Evolutionary conservation across 1,140 invertebrate genomes (phyloP), one percentile per base, ranked within the genome.

Genomic region (Teleopsis dalmanni): DNA sequence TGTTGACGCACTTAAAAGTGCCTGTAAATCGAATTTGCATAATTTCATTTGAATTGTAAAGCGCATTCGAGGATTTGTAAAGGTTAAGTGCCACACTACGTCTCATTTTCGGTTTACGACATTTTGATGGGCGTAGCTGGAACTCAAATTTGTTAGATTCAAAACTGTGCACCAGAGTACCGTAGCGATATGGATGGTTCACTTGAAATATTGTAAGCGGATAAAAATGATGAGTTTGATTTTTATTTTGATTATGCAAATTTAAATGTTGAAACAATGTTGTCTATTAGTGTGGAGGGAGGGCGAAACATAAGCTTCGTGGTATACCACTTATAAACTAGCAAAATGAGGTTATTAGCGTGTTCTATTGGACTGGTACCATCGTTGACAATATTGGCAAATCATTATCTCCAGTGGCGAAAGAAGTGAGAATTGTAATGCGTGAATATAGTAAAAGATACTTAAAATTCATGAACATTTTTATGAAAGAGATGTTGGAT

Each of bases 201-300:
- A 11, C 14, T 25, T 19, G 31, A 13, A 43, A 27, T 14, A 31
- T 27, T 43, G 41, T 7, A n/a, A 31, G 29, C 9, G 9, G 29
- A 31, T 9, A n/a, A 46, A 36, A 46, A 35, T 46, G 23, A 60
- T 64, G 62, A 65, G 65, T 64, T 64, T 64, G 62, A 65, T 64
- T 64, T 65, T 65, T 62, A 65, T 64, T 64, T 65, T 65, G 62
- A 65, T 65, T 65, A 65, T 65, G 62, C 57, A 62, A 65, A 65
- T 65, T 65, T 65, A 65, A 65, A 60, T 65, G 62, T 46, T 36
- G 22, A 22, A 46, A 46, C 44, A 46, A 46, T 25, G 44, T 46
- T 36, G 44, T 7, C 44, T 13, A 5, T 13, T 36, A n/a, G n/a
- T n/a, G n/a, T n/a, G n/a, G n/a, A n/a, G n/a, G n/a, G n/a, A n/a